Base-by-base conservation (phyloP, 2,888 invertebrate genomes). In the Eilema depressum region DNA sequence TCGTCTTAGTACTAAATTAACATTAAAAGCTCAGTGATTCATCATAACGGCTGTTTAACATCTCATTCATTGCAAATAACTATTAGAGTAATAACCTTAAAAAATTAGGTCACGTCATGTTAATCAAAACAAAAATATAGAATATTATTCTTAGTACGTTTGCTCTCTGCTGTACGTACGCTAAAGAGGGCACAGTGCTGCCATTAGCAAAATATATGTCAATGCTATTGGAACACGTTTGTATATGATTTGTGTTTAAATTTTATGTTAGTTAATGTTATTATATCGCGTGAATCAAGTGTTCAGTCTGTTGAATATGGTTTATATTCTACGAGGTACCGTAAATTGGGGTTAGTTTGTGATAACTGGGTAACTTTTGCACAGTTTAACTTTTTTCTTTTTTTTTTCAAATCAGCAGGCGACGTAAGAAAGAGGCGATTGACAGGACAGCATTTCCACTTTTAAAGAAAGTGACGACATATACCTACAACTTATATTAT, bases 181-280 rank as follows among this genome's bases (percentile, higher is more conserved):
- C 70, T 81, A 75, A 75, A 80, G 73, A 77, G 82, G 73, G 75
- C 83, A 83, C 80, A 84, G 75, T 67, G 77, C 68, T 75, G 76
- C 77, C 79, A 87, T 88, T 88, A 86, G 83, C 86, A 82, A 88
- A 89, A 91, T 89, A 83, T 85, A 75, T 85, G 85, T 85, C 85
- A 85, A 85, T 85, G 85, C 81, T 78, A 63, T 67, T n/a, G 14
- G 59, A 70, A 73, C 75, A 76, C 68, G 73, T 76, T 78, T 74
- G 67, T 66, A 62, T 65, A 62, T 33, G 73, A 71, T 66, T 67
- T 73, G 64, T 71, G 66, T 53, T 71, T 75, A 61, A 74, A 69
- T 70, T 72, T 64, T 63, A 64, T 71, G 59, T 62, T 70, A 68
- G 63, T 14, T 66, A 66, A 72, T 72, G 68, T 56, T 68, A 37